Evolutionary conservation across 1,140 invertebrate genomes (phyloP).

Genomic region (Conus betulinus): DNA sequence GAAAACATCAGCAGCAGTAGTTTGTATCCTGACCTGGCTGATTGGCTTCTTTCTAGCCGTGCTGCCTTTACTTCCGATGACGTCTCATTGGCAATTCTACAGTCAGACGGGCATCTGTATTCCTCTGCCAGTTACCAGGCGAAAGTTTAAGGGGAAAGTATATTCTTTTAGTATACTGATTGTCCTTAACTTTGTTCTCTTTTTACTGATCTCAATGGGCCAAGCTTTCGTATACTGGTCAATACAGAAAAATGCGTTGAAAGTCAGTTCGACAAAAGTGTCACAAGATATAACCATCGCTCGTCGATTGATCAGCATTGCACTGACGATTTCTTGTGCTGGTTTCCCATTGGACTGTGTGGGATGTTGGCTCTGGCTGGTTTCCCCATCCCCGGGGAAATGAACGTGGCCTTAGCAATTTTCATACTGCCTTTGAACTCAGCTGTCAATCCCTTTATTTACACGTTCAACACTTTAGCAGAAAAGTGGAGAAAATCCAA

Average conservation of each 20-base stretch:
- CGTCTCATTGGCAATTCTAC: neutral
- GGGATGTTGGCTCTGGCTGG: neutral
- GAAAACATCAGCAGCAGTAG: neutral
- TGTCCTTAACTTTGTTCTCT: neutral
- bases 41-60: neutral
- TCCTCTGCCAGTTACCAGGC: neutral
- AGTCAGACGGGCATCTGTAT: conserved; percentile 5
- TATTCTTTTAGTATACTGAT: neutral
- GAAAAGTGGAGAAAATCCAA: neutral
- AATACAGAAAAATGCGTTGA: neutral
- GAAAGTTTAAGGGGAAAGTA: neutral
- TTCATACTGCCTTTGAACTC: neutral
- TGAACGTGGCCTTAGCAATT: neutral
- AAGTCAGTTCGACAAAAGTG: neutral
- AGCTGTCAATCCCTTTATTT: conserved; percentile 43
- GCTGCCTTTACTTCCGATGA: neutral
- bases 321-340: conserved; percentile 16
- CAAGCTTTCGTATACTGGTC: neutral
- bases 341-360: neutral
- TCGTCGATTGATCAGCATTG: neutral
- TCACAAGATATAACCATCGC: conserved; percentile 6
- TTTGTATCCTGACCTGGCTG: neutral
- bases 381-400: neutral
- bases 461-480: conserved; percentile 9
- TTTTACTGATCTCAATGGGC: neutral